Evolutionary conservation across 2,888 invertebrate genomes (phyloP).

Genomic region (Eurytoma californica): DNA sequence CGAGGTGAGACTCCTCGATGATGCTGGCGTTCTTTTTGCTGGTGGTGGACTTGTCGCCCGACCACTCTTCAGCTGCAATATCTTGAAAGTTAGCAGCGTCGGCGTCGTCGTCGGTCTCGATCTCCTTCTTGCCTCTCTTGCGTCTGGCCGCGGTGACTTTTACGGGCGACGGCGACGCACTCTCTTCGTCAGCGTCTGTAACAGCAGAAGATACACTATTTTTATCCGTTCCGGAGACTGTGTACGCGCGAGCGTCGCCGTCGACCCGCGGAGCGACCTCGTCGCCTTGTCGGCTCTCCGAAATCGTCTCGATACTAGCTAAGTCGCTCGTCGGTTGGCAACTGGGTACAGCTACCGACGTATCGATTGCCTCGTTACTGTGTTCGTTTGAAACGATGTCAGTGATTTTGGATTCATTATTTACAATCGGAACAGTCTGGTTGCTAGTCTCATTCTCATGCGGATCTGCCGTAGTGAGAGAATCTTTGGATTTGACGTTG

Average conservation of each 20-base stretch:
- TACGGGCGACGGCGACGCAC: conserved; percentile 27
- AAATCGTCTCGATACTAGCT: too few relatives aligned
- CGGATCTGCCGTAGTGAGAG: not conserved
- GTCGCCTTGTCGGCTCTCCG: too few relatives aligned
- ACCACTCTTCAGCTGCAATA: conserved; percentile 64
- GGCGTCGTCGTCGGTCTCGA: conserved; percentile 54
- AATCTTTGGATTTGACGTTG: conserved; percentile 7
- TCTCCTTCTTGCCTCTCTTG: conserved; percentile 40
- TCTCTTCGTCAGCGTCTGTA: conserved; percentile 59
- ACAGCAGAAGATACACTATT: conserved; percentile 60
- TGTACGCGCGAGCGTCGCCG: not conserved
- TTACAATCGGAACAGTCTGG: too few relatives aligned
- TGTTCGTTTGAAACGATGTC: too few relatives aligned
- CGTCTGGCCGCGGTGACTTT: not conserved
- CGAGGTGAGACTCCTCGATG: not conserved
- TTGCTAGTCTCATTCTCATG: too few relatives aligned
- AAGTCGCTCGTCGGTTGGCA: too few relatives aligned
- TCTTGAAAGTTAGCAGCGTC: conserved; percentile 63
- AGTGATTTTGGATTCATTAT: too few relatives aligned
- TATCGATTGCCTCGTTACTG: too few relatives aligned
- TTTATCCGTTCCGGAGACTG: conserved; percentile 55
- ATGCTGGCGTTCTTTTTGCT: not conserved
- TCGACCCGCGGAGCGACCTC: too few relatives aligned
- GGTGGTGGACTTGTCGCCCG: conserved; percentile 3
- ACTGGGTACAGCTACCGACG: not conserved